phyloP scores from a whole-genome alignment of 2,797 vertebrate species.

The Megaceryle alcyon region DNA sequence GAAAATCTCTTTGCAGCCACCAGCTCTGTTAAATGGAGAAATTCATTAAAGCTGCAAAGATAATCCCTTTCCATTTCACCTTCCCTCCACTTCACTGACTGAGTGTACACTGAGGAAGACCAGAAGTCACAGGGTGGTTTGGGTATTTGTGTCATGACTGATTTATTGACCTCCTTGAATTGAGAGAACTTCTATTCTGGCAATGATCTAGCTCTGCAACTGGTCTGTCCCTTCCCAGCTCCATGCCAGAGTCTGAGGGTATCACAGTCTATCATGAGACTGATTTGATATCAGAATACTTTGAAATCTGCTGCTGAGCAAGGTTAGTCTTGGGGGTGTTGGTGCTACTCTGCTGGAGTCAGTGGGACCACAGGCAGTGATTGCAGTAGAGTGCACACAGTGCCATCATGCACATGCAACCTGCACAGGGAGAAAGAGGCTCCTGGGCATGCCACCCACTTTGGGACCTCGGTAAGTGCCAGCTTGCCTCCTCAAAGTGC shows the following conservation, averaged over 20 bases:
- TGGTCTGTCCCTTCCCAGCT: background rate
- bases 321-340: background rate
- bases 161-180: background rate
- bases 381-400: fast-evolving
- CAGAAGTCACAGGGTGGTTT: background rate
- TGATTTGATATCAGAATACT: background rate
- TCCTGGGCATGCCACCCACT: background rate
- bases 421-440: fast-evolving
- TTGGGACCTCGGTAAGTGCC: background rate
- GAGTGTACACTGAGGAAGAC: background rate
- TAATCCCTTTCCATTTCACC: background rate
- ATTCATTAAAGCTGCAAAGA: background rate
- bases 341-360: background rate
- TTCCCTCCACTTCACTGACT: background rate
- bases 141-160: background rate
- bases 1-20: background rate
- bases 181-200: background rate
- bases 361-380: background rate
- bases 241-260: background rate
- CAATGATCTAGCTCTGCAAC: background rate
- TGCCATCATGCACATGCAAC: too few relatives aligned
- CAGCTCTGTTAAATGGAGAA: background rate
- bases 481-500: background rate
- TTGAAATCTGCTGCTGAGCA: background rate
- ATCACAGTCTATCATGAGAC: background rate